phyloP scores from a whole-genome alignment of 1,140 invertebrate genomes.

The Brachionus plicatilis region DNA sequence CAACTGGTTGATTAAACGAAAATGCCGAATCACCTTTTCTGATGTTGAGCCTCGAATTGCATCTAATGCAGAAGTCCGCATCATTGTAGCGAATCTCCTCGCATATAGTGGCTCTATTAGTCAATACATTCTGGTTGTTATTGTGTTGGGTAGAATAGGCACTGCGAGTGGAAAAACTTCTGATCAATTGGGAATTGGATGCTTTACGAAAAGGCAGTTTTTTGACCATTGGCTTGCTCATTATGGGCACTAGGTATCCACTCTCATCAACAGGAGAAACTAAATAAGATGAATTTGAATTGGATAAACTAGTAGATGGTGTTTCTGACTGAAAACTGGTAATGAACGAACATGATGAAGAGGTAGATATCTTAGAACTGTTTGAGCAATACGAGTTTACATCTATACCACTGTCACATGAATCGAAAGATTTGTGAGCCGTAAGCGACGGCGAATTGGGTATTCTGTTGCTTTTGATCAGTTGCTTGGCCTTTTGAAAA shows the following conservation, averaged over 20 bases:
- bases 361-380: slow-evolving; percentile 17
- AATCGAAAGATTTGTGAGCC: slow-evolving; percentile 18
- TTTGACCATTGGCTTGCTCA: neutral
- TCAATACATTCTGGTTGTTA: neutral
- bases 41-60: neutral
- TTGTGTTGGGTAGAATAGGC: neutral
- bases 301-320: neutral
- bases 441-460: neutral
- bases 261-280: slow-evolving; percentile 27
- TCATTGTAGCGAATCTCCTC: neutral
- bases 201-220: neutral
- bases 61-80: neutral
- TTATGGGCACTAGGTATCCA: slow-evolving; percentile 21
- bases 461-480: neutral
- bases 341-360: slow-evolving; percentile 1
- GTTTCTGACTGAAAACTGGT: neutral
- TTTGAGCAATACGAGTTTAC: neutral
- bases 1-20: neutral
- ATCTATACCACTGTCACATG: slow-evolving; percentile 21
- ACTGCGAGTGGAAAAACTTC: slow-evolving; percentile 37
- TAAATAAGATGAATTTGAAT: neutral
- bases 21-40: neutral
- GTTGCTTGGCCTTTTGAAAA: slow-evolving; percentile 1
- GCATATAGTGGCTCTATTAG: slow-evolving; percentile 33
- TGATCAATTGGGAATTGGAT: neutral